Conservation (phyloP, 2,888 invertebrate genomes). For the Euphydryas editha region DNA sequence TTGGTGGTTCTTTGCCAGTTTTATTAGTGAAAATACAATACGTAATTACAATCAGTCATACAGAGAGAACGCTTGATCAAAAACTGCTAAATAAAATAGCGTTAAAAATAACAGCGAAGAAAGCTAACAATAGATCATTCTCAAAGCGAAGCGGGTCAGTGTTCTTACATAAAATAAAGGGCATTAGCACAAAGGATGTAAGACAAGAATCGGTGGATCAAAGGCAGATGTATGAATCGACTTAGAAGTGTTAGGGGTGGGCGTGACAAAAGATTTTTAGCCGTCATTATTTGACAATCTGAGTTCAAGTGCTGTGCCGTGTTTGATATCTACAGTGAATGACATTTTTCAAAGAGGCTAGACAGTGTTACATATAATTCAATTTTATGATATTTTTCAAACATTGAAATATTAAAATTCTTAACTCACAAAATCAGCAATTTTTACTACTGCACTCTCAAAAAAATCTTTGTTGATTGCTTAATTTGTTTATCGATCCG, state of each 20-base stretch:
- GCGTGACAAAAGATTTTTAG: slow-evolving; percentile 56
- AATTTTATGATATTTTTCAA: background rate
- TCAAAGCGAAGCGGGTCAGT: slow-evolving; percentile 18
- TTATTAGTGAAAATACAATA: background rate
- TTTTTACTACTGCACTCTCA: too few relatives aligned
- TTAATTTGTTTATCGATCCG: too few relatives aligned
- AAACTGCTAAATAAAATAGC: background rate
- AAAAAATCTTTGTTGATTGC: too few relatives aligned
- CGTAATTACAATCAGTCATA: background rate
- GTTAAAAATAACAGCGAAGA: background rate
- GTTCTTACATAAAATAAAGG: slow-evolving; percentile 12
- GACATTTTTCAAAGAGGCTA: background rate
- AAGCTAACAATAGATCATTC: background rate
- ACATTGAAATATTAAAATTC: too few relatives aligned
- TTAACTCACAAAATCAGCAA: too few relatives aligned
- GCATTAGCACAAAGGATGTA: slow-evolving; percentile 21
- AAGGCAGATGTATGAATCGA: slow-evolving; percentile 67
- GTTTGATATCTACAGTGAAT: slow-evolving; percentile 14
- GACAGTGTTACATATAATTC: background rate
- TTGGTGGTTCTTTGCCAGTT: too few relatives aligned
- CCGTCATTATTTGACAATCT: slow-evolving; percentile 61
- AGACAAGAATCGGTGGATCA: slow-evolving; percentile 59
- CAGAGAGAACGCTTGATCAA: background rate
- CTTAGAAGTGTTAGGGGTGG: slow-evolving; percentile 42
- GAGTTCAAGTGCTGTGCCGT: slow-evolving; percentile 49